phyloP scores from a whole-genome alignment of 2,888 invertebrate species.

The Lasioglossum villosulum region DNA sequence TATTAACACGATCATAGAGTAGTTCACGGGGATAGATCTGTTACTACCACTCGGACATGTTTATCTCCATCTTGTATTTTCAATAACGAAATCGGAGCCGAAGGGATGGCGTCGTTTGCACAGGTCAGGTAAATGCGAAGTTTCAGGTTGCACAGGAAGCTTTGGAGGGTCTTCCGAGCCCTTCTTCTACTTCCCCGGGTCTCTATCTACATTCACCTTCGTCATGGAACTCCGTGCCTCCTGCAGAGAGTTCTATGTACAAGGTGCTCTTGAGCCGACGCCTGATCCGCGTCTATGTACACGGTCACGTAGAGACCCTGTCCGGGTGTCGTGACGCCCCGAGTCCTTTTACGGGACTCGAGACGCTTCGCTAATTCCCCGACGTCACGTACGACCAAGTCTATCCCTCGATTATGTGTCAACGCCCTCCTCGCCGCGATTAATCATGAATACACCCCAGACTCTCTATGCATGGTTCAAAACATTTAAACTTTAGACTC shows the following conservation, averaged over 20 bases:
- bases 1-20: too few species aligned
- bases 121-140: not conserved
- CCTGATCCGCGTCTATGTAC: conserved; percentile 19
- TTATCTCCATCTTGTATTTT: not conserved
- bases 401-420: conserved; percentile 44
- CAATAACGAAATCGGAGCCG: not conserved
- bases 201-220: not conserved
- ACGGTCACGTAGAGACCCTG: conserved; percentile 44
- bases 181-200: not conserved
- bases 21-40: not conserved
- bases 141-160: not conserved
- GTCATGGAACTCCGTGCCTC: not conserved
- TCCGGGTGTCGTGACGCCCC: conserved; percentile 46
- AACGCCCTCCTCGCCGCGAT: conserved; percentile 12
- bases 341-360: conserved; percentile 56
- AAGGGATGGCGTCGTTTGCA: not conserved
- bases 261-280: not conserved
- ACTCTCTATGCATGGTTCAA: not conserved
- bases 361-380: conserved; percentile 57
- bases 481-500: too few species aligned
- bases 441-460: not conserved
- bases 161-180: not conserved
- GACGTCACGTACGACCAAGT: conserved; percentile 55
- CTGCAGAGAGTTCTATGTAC: not conserved
- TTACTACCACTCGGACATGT: not conserved